These are phyloP conservation scores for Cerastis leucographa DNA, from an alignment of 2,888 invertebrate species.

Conservation along the genomic window DNA sequence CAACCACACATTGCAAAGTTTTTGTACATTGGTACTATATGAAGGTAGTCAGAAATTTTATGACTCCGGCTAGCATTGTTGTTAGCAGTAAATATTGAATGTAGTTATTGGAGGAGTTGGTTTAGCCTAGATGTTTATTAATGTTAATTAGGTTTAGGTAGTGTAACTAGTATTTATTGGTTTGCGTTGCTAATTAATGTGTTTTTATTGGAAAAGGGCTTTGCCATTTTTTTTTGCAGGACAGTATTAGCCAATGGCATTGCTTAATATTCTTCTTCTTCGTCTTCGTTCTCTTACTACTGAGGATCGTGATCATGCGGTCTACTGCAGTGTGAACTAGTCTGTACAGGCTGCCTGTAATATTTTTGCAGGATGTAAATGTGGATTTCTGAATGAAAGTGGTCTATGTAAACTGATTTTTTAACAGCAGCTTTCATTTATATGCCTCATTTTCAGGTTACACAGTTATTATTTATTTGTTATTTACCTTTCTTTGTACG, in stretches of 20 bases:
- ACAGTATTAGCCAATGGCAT: neutral
- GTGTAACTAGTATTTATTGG: slow-evolving; percentile 7
- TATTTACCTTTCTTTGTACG: too few species aligned
- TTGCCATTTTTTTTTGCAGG: neutral
- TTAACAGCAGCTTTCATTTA: neutral
- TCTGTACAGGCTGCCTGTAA: neutral
- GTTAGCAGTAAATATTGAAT: slow-evolving; percentile 28
- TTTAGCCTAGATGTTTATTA: slow-evolving; percentile 10
- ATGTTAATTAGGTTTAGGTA: slow-evolving; percentile 22
- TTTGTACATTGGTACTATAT: slow-evolving; percentile 31
- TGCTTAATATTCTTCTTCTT: neutral
- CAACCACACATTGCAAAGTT: slow-evolving; percentile 35
- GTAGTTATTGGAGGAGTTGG: slow-evolving; percentile 3
- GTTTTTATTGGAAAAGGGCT: neutral
- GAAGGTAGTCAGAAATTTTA: slow-evolving; percentile 28
- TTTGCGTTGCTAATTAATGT: neutral
- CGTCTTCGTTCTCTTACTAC: too few species aligned
- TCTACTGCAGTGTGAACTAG: too few species aligned
- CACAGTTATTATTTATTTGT: too few species aligned
- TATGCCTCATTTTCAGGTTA: too few species aligned
- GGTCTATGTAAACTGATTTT: neutral
- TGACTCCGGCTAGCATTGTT: neutral
- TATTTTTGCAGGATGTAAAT: neutral
- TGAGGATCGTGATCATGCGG: too few species aligned
- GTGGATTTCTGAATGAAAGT: neutral